Base-by-base conservation (phyloP, 2,797 vertebrate genomes). In the Neosilurus mollespiculum region DNA sequence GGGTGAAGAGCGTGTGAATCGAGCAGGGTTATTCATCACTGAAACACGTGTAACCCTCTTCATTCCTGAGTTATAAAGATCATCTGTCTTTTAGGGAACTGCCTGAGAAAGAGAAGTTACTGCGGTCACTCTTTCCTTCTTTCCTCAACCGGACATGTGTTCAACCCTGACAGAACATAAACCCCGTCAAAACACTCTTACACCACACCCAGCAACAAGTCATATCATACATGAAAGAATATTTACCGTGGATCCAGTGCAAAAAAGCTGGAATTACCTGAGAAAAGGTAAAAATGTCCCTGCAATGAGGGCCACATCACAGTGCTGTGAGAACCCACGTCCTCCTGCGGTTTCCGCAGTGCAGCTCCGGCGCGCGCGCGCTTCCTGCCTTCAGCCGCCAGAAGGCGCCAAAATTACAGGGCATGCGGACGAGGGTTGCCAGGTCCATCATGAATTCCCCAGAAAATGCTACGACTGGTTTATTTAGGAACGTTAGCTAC, bases 331-430 rank as follows among this genome's bases (percentile, higher is more conserved):
- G 51, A 59, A 15, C 16, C 22, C 37, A 82, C 85, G 83, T 88
- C 90, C 89, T 83, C 88, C 87, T 86, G 88, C 86, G 90, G 92
- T 94, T 93, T 95, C 94, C 94, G 94, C 94, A 95, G 92, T 95
- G 94, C 94, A 95, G 94, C 92, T 76, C 88, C 69, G 62, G n/a
- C n/a, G 8, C 78, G 73, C 81, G 2, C 67, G 84, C 51, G 26
- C 18, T 37, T 80, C 49, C 49, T 49, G 51, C 64, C 24, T 34
- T 9, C 51, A 80, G 12, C 78, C 78, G 9, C 49, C 64, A 80
- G 78, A 58, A 4, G 64, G 78, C 64, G 78, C 24, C 65, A 67
- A 56, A 80, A 56, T 34, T 24, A n/a, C 59, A 1, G n/a, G n/a
- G 20, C 24, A 65, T 5, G 58, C 26, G 37, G n/a, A 15, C 3